Percentiles rank a stretch among this genome's conserved stretches.
Evolutionary conservation across 2,888 invertebrate species (phyloP).

Genomic region (Lycia hirtaria): DNA sequence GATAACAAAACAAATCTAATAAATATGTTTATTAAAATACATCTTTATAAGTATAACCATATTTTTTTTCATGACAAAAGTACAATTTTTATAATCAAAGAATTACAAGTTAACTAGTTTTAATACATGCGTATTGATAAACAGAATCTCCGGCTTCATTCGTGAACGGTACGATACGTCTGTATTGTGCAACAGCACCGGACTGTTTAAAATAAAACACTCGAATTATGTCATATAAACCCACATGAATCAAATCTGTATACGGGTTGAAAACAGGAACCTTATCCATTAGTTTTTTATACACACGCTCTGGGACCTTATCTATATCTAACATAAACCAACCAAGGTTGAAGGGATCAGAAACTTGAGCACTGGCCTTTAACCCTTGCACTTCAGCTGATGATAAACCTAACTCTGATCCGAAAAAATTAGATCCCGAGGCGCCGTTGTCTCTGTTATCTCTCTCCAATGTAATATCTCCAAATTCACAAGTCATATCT

Average conservation of each 20-base stretch:
- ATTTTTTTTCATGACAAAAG: no score
- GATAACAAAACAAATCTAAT: no score
- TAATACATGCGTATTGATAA: constrained; percentile 4
- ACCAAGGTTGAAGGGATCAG: no score
- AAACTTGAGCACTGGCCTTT: not conserved
- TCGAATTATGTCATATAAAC: no score
- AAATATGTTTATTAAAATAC: no score
- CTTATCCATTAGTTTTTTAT: not conserved
- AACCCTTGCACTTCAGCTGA: not conserved
- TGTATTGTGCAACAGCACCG: not conserved
- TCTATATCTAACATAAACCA: not conserved
- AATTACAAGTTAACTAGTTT: no score
- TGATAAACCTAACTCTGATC: not conserved
- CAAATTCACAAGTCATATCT: not conserved
- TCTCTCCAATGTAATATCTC: not conserved
- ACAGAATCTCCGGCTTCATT: not conserved
- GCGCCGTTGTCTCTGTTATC: no score
- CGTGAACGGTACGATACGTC: not conserved
- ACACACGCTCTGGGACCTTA: not conserved
- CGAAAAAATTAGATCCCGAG: no score
- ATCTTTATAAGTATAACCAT: no score
- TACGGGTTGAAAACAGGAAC: not conserved
- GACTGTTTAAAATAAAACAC: not conserved
- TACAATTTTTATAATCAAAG: no score
- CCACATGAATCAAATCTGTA: not conserved